These are phyloP conservation scores for Crotalus viridis DNA, from an alignment of 2,113 vertebrate genomes.

Conservation along the genomic window DNA sequence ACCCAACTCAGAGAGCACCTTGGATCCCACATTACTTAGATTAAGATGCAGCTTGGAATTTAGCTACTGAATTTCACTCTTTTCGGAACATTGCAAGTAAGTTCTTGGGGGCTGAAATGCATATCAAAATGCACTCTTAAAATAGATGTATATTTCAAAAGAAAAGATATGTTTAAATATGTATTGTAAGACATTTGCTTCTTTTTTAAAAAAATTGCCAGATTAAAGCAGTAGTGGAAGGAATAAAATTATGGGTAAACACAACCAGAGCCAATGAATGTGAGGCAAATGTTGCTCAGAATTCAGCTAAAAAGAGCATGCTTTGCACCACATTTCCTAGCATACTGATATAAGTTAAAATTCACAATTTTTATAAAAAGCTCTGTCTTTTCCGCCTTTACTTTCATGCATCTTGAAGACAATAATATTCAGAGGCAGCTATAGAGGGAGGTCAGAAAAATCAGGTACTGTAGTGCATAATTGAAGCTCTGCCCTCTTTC, in stretches of 20 bases:
- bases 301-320: neutral
- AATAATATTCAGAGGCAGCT: neutral
- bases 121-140: neutral
- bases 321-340: neutral
- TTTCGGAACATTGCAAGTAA: neutral
- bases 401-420: neutral
- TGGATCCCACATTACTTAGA: neutral
- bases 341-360: neutral
- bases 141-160: neutral
- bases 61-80: neutral
- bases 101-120: neutral
- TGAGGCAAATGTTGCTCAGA: neutral
- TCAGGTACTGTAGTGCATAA: neutral
- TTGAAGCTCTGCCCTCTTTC: neutral
- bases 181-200: neutral
- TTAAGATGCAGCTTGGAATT: neutral
- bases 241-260: neutral
- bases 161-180: neutral
- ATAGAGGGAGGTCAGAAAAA: neutral
- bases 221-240: neutral
- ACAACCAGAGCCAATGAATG: neutral
- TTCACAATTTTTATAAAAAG: neutral
- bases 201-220: neutral
- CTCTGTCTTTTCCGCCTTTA: neutral
- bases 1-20: too few species aligned